phyloP scores from a whole-genome alignment of 2,113 vertebrate species.

The Isurus oxyrinchus region DNA sequence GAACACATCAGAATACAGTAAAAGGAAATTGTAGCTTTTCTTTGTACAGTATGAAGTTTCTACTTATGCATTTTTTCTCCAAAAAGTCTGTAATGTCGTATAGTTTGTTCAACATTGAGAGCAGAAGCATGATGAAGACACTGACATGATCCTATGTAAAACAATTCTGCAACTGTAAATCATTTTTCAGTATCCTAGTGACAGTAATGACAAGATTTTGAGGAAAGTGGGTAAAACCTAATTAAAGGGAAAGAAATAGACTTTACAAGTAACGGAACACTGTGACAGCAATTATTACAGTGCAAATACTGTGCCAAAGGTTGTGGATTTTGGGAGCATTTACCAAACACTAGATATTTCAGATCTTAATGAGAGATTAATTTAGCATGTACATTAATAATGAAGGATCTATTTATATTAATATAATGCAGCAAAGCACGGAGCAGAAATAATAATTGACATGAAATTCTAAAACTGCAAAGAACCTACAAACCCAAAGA shows the following conservation, averaged over 20 bases:
- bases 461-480: not conserved
- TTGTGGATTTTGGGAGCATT: not conserved
- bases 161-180: not conserved
- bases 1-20: not conserved
- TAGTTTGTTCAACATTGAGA: not conserved
- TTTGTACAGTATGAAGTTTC: not conserved
- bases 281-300: not conserved
- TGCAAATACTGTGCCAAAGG: not conserved
- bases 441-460: not conserved
- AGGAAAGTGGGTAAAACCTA: not conserved
- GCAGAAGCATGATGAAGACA: not conserved
- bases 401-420: not conserved
- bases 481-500: not conserved
- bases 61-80: not conserved
- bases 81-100: not conserved
- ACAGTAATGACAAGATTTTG: not conserved
- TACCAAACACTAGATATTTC: not conserved
- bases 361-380: not conserved
- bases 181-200: not conserved
- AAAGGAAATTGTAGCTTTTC: not conserved
- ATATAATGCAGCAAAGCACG: not conserved
- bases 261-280: not conserved
- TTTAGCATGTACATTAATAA: not conserved
- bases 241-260: not conserved
- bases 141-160: not conserved